Evolutionary conservation across 2,888 invertebrate species (phyloP).

Genomic region (Chaetogeoica ovagalla): DNA sequence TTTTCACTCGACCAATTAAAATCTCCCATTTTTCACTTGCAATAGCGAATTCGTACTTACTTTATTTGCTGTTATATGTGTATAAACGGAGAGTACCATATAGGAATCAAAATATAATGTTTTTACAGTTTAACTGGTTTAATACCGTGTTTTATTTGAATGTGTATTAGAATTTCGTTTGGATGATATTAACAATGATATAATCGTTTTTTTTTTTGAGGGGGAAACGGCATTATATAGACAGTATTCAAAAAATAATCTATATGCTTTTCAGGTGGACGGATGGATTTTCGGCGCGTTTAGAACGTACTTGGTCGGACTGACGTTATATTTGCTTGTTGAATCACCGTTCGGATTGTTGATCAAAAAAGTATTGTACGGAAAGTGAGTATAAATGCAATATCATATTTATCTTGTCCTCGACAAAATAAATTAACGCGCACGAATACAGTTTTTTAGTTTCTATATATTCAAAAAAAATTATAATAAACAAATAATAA

Average conservation of each 20-base stretch:
- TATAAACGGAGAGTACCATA: no score
- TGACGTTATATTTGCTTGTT: neutral
- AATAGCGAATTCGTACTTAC: no score
- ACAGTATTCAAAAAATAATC: neutral
- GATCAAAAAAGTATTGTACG: slow-evolving; percentile 14
- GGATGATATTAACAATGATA: no score
- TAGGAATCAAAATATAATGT: neutral
- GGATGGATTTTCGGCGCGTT: slow-evolving; percentile 29
- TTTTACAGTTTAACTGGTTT: neutral
- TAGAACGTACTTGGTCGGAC: neutral
- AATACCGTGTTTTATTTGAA: neutral
- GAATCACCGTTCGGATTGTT: slow-evolving; percentile 24
- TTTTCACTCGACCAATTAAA: no score
- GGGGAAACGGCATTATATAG: neutral
- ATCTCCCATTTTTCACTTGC: no score
- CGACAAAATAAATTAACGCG: no score
- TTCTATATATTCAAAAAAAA: no score
- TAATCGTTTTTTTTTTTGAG: no score
- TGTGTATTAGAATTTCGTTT: neutral
- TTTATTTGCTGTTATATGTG: no score
- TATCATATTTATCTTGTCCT: no score
- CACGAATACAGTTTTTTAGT: no score
- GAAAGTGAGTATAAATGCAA: slow-evolving; percentile 11
- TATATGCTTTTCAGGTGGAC: slow-evolving; percentile 11
- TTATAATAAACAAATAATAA: no score